Evolutionary conservation across 2,797 vertebrate genomes (phyloP), one percentile per base, ranked within the genome.

Genomic region (Falco berigora): DNA sequence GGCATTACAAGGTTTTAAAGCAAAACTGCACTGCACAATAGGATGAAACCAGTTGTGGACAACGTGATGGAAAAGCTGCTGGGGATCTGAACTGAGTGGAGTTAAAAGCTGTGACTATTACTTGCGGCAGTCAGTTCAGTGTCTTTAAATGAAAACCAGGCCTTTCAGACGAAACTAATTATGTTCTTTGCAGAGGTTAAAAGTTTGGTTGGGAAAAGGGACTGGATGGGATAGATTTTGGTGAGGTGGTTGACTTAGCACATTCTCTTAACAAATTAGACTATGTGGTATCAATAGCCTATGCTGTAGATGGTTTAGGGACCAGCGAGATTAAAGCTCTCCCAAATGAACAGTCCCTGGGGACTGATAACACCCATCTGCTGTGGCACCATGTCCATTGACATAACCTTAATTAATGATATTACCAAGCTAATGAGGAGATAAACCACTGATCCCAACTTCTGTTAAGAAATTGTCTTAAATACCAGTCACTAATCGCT

Each of bases 391-490:
- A 77, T 75, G 92, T 96, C 78, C 76, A 1, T 89, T 94, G 95
- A 95, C 79, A 91, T 90, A 94, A 86, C 64, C 59, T 79, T 95
- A 92, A 91, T 91, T 96, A 95, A 96, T 69, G 58, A 88, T 55
- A 79, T 96, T 81, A 94, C 92, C 55, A 50, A 92, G 80, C 79
- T 95, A 96, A 93, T 88, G 83, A 96, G 85, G 58, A 92, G 94
- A 96, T 96, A 96, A 97, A 77, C 79, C 82, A 87, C 61, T 2
- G n/a, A 95, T 91, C 86, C 76, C 77, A 83, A 25, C 52, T 91
- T 73, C 63, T 96, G 90, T 97, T 97, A 96, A 95, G 97, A 97
- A 96, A 97, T 89, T 92, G 90, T 83, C 84, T 94, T 91, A 92
- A 93, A 96, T 93, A 95, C 78, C 81, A 64, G 74, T 74, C 91